Percentiles rank a stretch among this genome's conserved stretches.
Conservation (phyloP, 2,888 invertebrate genomes). For the Hypsopygia costalis region DNA sequence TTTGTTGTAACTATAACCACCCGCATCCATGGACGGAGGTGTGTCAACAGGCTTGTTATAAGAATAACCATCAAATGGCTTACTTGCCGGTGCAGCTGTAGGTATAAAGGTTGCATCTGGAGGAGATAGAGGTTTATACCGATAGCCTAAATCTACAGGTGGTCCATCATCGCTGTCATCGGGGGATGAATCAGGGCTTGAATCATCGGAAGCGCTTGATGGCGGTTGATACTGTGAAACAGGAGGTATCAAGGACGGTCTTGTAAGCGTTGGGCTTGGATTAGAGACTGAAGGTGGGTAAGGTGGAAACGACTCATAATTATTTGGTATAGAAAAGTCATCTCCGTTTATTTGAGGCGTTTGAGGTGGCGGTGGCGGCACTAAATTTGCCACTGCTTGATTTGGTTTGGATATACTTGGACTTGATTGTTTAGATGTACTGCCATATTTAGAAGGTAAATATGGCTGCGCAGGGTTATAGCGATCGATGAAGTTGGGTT, state of each 20-base stretch:
- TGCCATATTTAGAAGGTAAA: conserved; percentile 54
- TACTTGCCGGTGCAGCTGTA: conserved; percentile 43
- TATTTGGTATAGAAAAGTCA: conserved; percentile 56
- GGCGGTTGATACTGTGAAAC: conserved; percentile 38
- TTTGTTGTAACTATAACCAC: conserved; percentile 35
- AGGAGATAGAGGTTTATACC: conserved; percentile 50
- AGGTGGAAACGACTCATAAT: conserved; percentile 68
- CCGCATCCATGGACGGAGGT: conserved; percentile 30
- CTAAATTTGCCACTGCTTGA: conserved; percentile 49
- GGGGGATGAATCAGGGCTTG: conserved; percentile 28
- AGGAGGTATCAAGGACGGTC: conserved; percentile 24
- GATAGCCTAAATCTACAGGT: conserved; percentile 47
- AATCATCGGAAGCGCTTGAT: conserved; percentile 17
- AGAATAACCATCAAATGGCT: conserved; percentile 55
- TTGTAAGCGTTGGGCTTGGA: conserved; percentile 20
- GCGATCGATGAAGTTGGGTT: conserved; percentile 49
- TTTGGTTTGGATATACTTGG: conserved; percentile 26
- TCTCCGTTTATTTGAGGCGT: conserved; percentile 43
- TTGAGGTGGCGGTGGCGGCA: conserved; percentile 59
- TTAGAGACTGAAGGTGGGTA: conserved; percentile 38
- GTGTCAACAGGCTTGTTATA: conserved; percentile 60
- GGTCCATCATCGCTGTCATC: conserved; percentile 33
- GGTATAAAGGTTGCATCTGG: conserved; percentile 36
- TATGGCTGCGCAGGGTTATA: conserved; percentile 76
- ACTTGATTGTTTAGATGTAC: conserved; percentile 51